Base-by-base conservation (phyloP, 2,797 vertebrate genomes). In the Zalophus californianus region DNA sequence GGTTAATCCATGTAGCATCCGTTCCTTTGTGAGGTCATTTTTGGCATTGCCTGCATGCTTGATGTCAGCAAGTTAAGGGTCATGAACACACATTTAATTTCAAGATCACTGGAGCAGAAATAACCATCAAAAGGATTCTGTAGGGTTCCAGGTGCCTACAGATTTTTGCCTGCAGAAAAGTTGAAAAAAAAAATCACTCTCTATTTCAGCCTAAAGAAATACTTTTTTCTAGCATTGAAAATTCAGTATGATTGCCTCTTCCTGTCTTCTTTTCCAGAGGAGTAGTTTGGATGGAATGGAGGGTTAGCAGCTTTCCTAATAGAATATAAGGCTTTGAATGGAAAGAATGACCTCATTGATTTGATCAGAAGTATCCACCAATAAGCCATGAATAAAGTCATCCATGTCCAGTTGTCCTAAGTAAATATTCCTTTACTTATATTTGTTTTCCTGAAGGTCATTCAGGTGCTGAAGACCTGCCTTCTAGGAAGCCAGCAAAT, bases 21-120 rank as follows among this genome's bases (percentile, higher is more conserved):
- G 15, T 72, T 97, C 68, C 41, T 86, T 92, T 44, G 70, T 97
- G 97, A 98, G 75, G 77, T 97, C 92, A 97, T 97, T 95, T 94
- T 96, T 97, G 97, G 96, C 96, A 3, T 73, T 66, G 54, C 54
- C 38, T 58, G 86, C 12, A 62, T 3, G 58, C 75, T 87, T 95
- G 83, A 97, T 91, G 93, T 98, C 72, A 94, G 73, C 20, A 91
- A 91, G 90, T 89, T 94, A 78, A 96, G 90, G 86, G 84, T 96
- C 91, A 66, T 25, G 44, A 94, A 90, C 38, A 21, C 64, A 75
- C 38, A 21, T 86, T 95, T 77, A 70, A 96, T 92, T 97, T 96
- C 72, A 94, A 96, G 77, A 78, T 97, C 85, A 64, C 56, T 96
- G 96, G 77, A 92, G 90, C 94, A 95, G 64, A 97, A 97, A 97